Base-by-base conservation (phyloP, 2,113 vertebrate genomes). In the Cromileptes altivelis region DNA sequence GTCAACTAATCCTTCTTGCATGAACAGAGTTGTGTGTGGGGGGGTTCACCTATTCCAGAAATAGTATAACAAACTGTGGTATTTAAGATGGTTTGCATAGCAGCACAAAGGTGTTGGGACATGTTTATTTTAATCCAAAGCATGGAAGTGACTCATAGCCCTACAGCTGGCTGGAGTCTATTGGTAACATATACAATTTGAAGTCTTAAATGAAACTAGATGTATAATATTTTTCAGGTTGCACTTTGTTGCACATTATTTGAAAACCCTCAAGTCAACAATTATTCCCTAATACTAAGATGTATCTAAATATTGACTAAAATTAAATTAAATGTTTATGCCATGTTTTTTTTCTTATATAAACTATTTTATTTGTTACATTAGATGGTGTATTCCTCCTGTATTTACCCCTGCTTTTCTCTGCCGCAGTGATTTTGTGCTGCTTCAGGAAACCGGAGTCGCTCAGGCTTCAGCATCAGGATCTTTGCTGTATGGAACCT, bases 401-500 rank as follows among this genome's bases (percentile, higher is more conserved):
- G 40, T 14, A 45, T 19, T 90, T 89, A 91, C 56, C 9, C 77
- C 94, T 52, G 13, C 12, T 14, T 81, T 50, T 85, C 19, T 81
- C 52, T 75, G 33, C 7, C 6, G 72, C 61, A 93, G 92, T n/a
- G 85, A 90, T 56, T 85, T 85, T 47, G 7, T 75, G 37, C 64
- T 65, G 52, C 50, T 17, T n/a, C 45, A 95, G 65, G 92, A 93
- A 70, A 75, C 84, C 80, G 92, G 94, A 89, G 92, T 80, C 80
- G 73, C 80, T 53, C 64, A 71, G 12, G 84, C 88, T 86, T 94
- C 94, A 68, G 12, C 85, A 15, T 83, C 89, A 33, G 78, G 82
- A 10, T 95, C 96, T 75, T 94, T 97, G 81, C 84, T 95, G 50
- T 92, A 90, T 80, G 93, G 94, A 90, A 96, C 95, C 42, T 98